Base-by-base conservation (phyloP, 2,888 invertebrate species). In the Phalera bucephala region DNA sequence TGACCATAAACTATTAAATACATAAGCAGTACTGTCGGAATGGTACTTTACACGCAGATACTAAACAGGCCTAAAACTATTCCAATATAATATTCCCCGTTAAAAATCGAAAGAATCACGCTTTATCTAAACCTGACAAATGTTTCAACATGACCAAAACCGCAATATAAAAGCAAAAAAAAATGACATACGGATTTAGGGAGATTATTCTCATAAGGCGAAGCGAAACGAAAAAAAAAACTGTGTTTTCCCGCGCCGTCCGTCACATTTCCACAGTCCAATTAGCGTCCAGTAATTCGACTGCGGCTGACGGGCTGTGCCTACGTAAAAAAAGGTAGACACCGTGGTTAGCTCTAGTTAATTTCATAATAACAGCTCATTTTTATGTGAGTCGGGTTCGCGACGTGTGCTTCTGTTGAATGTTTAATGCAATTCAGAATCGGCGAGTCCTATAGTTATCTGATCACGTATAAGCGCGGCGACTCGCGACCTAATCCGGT, bases 291-390 rank as follows among this genome's bases (percentile, higher is more conserved):
- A 72, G 78, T 87, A 85, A 88, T 88, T 85, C 80, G 82, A 80
- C 78, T 70, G 72, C 56, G 77, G 80, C 80, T 84, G 87, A 82
- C 84, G 82, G 70, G 66, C 59, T 57, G 65, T 59, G 72, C 71
- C 73, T 72, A 64, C 68, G 69, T 67, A 83, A 85, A 87, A 84
- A 84, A 80, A 75, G 58, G 59, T 59, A 73, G 71, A 71, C 74
- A 67, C 61, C 60, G 70, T 74, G 75, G 77, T 72, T 75, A 73
- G 71, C 73, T 74, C 72, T 67, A 72, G 79, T 76, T 88, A 89
- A 89, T 90, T 89, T 83, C 86, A 85, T 88, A 87, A 90, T 82
- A 88, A 80, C 76, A 75, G 79, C 78, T 84, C 81, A 89, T 89
- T 90, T 90, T 88, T 89, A 86, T 82, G 82, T 84, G 72, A 79